Base-by-base conservation (phyloP, 1,140 invertebrate genomes). In the Ostrea denselamellosa region DNA sequence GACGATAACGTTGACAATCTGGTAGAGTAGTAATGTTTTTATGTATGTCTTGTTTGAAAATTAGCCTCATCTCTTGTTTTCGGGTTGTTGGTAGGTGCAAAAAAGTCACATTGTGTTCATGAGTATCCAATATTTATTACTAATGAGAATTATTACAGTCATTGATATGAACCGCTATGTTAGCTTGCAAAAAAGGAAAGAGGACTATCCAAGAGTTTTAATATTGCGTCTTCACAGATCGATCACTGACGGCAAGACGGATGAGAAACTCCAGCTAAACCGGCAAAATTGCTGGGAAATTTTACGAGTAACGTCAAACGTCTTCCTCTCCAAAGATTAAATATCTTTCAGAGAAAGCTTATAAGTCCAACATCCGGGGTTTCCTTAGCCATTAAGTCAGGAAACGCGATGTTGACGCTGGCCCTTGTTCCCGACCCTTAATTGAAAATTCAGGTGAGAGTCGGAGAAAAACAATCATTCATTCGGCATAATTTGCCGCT, bases 361-460 rank as follows among this genome's bases (percentile, higher is more conserved):
- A 77, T 77, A 77, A 77, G 68, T 22, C 68, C 25, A 28, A 34
- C 22, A 77, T 77, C 68, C 25, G 68, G 68, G 68, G 68, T 34
- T 77, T 77, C 25, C 68, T 25, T 77, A 12, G 68, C 68, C 68
- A 77, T 77, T 77, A 77, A 77, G 68, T 25, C 68, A 77, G 68
- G 68, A 77, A 77, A 25, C 25, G 28, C 22, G 68, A 77, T 77
- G 68, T 77, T 77, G 68, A 77, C 68, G 68, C 68, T 34, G 25
- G 25, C 25, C 68, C 68, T 77, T 77, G 68, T 77, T 77, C 68
- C 25, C 25, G 25, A 77, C 68, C 68, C 68, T 77, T 77, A 77
- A 77, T 77, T 77, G 68, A 77, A 77, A 77, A 77, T 77, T 77
- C 68, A 77, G 68, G 68, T 77, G 68, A 77, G 68, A 77, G 25